phyloP scores from a whole-genome alignment of 2,888 invertebrate genomes.

The Lampropteryx suffumata region DNA sequence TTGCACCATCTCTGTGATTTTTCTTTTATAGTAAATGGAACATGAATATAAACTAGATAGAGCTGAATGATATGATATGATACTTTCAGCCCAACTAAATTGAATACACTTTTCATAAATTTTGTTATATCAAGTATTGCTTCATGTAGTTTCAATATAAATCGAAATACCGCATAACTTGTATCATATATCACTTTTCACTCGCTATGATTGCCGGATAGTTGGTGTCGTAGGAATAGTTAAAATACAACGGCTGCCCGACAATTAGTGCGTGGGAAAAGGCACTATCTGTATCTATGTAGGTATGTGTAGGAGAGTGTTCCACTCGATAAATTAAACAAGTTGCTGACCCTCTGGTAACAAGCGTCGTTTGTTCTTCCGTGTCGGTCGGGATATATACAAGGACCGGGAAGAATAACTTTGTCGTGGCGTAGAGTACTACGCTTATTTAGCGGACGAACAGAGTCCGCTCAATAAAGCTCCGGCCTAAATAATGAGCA shows the following conservation, averaged over 20 bases:
- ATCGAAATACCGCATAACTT: background rate
- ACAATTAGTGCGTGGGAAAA: too few relatives aligned
- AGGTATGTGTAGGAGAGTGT: constrained; percentile 28
- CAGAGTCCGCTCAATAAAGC: background rate
- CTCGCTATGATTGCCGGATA: too few relatives aligned
- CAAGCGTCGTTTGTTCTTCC: constrained; percentile 62
- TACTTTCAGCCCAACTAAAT: constrained; percentile 8
- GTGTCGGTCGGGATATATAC: constrained; percentile 38
- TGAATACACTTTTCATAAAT: constrained; percentile 17
- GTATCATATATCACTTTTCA: too few relatives aligned
- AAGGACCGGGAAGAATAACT: constrained; percentile 46
- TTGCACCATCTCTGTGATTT: constrained; percentile 23
- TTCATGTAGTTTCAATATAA: constrained; percentile 12
- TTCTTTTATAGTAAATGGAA: constrained; percentile 23
- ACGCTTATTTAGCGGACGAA: background rate
- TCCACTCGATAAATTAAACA: constrained; percentile 61
- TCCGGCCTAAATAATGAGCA: too few relatives aligned
- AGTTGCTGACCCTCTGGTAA: constrained; percentile 63
- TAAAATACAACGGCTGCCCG: too few relatives aligned
- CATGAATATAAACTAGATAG: constrained; percentile 18
- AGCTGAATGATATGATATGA: constrained; percentile 9
- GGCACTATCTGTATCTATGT: constrained; percentile 7
- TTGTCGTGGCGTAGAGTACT: constrained; percentile 18
- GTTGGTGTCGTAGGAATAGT: too few relatives aligned
- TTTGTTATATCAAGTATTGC: constrained; percentile 8